Evolutionary conservation across 2,797 vertebrate species (phyloP).

Genomic region (Sebastes goodei): DNA sequence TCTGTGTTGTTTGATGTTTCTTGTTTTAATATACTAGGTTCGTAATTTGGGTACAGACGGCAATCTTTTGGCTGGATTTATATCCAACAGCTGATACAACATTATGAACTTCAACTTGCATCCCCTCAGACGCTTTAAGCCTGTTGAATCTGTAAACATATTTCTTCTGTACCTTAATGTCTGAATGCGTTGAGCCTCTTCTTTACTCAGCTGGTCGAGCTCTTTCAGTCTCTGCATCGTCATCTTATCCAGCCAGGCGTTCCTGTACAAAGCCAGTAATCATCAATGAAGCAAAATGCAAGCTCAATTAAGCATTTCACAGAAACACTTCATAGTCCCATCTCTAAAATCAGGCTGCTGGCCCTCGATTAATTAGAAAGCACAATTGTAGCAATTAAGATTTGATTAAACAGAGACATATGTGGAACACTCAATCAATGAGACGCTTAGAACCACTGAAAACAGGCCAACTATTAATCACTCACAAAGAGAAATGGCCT

Average conservation of each 20-base stretch:
- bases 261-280: slow-evolving; percentile 70
- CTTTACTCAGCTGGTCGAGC: slow-evolving; percentile 76
- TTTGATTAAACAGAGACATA: slow-evolving; percentile 65
- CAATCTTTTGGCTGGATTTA: not conserved
- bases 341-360: slow-evolving; percentile 26
- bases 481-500: slow-evolving; percentile 58
- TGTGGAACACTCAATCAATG: slow-evolving; percentile 58
- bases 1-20: not conserved
- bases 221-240: slow-evolving; percentile 77
- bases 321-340: slow-evolving; percentile 46
- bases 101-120: not conserved
- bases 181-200: slow-evolving; percentile 75
- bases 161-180: slow-evolving; percentile 76
- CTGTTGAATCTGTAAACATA: not conserved
- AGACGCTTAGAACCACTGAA: slow-evolving; percentile 40
- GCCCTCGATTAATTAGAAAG: slow-evolving; percentile 56
- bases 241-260: slow-evolving; percentile 83
- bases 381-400: slow-evolving; percentile 56
- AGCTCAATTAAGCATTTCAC: slow-evolving; percentile 39
- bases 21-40: not conserved
- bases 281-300: slow-evolving; percentile 29
- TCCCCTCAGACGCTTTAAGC: not conserved
- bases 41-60: not conserved
- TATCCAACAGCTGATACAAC: not conserved
- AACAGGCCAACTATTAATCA: slow-evolving; percentile 57